These are phyloP conservation scores for Hyphantria cunea DNA, from an alignment of 1,140 invertebrate genomes.

Conservation along the genomic window DNA sequence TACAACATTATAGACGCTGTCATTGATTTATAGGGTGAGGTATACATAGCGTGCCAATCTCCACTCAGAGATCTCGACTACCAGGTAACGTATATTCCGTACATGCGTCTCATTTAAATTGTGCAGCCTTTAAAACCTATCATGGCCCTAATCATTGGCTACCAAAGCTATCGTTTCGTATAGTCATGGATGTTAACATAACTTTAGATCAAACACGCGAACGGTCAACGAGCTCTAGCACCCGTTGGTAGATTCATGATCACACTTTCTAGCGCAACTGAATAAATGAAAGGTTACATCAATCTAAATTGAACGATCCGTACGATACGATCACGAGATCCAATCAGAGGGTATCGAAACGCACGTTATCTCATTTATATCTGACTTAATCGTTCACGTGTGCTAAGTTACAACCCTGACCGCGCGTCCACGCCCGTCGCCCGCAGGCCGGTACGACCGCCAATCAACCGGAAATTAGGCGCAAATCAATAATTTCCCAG, in stretches of 20 bases:
- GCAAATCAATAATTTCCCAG: conserved; percentile 72
- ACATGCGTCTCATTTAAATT: no score
- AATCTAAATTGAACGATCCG: background rate
- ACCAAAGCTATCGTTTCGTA: no score
- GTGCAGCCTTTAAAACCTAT: no score
- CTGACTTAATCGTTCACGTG: conserved; percentile 21
- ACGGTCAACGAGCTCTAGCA: no score
- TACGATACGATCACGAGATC: conserved; percentile 18
- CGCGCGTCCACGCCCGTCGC: conserved; percentile 60
- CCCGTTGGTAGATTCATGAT: background rate
- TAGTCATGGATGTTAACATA: no score
- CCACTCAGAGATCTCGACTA: no score
- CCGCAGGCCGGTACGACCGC: conserved; percentile 48
- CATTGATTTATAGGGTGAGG: no score
- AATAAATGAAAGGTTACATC: background rate
- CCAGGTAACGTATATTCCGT: no score
- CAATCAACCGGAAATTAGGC: conserved; percentile 70
- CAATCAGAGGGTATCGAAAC: conserved; percentile 8
- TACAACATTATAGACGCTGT: no score
- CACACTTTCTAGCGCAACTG: background rate
- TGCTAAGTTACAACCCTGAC: conserved; percentile 44
- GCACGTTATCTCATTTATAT: conserved; percentile 17
- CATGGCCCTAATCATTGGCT: no score
- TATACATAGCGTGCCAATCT: no score
- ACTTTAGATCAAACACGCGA: no score